phyloP scores from a whole-genome alignment of 2,888 invertebrate genomes.

The Callimorpha dominula region DNA sequence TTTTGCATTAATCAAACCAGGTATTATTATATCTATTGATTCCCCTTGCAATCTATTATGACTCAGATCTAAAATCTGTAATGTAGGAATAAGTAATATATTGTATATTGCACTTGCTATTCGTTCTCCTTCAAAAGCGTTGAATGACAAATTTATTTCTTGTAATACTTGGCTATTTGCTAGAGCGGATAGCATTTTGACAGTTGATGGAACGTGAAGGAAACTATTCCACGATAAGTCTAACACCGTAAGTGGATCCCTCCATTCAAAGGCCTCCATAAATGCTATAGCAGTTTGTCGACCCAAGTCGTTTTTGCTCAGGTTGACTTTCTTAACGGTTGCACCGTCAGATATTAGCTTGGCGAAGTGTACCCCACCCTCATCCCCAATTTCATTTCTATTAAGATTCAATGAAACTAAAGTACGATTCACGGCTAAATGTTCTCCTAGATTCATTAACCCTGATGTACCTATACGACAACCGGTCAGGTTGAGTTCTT shows the following conservation, averaged over 20 bases:
- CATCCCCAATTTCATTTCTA: slow-evolving; percentile 59
- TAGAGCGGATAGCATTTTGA: slow-evolving; percentile 54
- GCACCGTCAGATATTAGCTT: slow-evolving; percentile 47
- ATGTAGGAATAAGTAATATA: slow-evolving; percentile 48
- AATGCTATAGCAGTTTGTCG: slow-evolving; percentile 50
- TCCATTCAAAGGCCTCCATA: slow-evolving; percentile 51
- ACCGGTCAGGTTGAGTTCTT: slow-evolving; percentile 58
- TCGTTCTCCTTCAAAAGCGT: slow-evolving; percentile 52
- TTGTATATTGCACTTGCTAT: slow-evolving; percentile 52
- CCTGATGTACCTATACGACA: slow-evolving; percentile 65
- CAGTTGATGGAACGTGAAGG: slow-evolving; percentile 42
- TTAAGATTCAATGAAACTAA: slow-evolving; percentile 53
- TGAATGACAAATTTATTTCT: slow-evolving; percentile 63
- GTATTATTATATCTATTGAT: slow-evolving; percentile 46
- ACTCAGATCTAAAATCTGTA: slow-evolving; percentile 57
- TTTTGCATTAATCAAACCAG: slow-evolving; percentile 50
- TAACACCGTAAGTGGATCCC: slow-evolving; percentile 55
- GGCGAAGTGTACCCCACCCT: slow-evolving; percentile 56
- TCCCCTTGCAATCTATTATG: slow-evolving; percentile 58
- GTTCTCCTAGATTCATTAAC: slow-evolving; percentile 47
- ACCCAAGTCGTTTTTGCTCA: slow-evolving; percentile 60
- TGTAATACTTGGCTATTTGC: slow-evolving; percentile 47
- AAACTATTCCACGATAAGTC: slow-evolving; percentile 64
- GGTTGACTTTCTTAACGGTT: slow-evolving; percentile 43
- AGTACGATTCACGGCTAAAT: slow-evolving; percentile 49